Evolutionary conservation across 64 coral and sea anemone genomes (phyloP).

Genomic region (Actinia equina): DNA sequence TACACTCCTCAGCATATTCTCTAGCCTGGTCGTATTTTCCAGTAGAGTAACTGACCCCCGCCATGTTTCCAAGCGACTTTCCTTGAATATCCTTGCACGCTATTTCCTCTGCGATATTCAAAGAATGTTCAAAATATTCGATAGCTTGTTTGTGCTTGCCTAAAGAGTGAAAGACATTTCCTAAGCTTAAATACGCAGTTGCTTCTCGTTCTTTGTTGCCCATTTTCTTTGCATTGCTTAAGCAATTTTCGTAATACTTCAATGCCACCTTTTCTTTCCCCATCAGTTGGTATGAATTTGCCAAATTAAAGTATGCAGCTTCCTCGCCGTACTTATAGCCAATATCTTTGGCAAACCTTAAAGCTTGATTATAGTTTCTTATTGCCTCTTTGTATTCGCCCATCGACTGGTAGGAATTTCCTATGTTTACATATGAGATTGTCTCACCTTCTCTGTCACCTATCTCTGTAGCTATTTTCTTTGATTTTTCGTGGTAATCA

Average conservation of each 20-base stretch:
- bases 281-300: background rate
- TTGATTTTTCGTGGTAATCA: background rate
- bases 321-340: background rate
- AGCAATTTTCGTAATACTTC: background rate
- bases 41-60: no score
- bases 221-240: background rate
- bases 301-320: background rate
- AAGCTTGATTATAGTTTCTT: background rate
- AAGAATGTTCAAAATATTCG: background rate
- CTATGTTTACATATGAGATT: background rate
- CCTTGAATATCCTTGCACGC: background rate
- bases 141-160: background rate
- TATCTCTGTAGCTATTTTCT: background rate
- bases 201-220: background rate
- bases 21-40: background rate
- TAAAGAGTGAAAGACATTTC: background rate
- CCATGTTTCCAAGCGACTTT: background rate
- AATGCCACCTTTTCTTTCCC: background rate
- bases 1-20: background rate
- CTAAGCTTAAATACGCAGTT: background rate
- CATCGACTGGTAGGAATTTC: background rate
- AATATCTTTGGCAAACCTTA: background rate
- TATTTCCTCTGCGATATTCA: background rate
- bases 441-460: background rate
- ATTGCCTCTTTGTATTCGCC: background rate